phyloP scores from a whole-genome alignment of 2,113 vertebrate genomes.

The Pipa parva region DNA sequence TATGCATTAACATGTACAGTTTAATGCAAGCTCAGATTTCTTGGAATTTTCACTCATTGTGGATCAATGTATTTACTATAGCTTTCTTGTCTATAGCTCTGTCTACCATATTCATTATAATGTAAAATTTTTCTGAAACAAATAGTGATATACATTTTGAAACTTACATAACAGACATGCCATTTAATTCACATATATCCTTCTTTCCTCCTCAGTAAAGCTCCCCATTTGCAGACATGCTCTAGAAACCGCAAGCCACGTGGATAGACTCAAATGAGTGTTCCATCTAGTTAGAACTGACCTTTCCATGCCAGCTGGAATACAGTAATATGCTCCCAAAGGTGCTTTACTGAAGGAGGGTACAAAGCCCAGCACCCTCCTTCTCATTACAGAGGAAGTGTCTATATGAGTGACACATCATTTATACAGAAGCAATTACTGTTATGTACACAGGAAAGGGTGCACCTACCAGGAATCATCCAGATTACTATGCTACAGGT shows the following conservation, averaged over 20 bases:
- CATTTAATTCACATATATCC: constrained; percentile 4
- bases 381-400: constrained; percentile 12
- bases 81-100: no score
- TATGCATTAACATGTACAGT: no score
- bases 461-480: neutral
- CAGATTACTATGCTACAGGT: neutral
- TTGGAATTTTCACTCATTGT: no score
- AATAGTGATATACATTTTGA: neutral
- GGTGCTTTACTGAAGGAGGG: constrained; percentile 41
- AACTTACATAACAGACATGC: constrained; percentile 39
- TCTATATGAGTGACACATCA: constrained; percentile 34
- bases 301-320: constrained; percentile 56
- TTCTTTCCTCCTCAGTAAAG: constrained; percentile 18
- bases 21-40: no score
- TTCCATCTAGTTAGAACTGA: constrained; percentile 51
- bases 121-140: no score
- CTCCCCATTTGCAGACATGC: constrained; percentile 15
- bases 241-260: constrained; percentile 41
- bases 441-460: constrained; percentile 37
- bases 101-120: no score
- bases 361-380: constrained; percentile 26
- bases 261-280: constrained; percentile 58
- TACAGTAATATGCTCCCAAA: constrained; percentile 46
- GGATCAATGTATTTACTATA: no score
- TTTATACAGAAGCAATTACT: constrained; percentile 46